Percentiles rank a stretch among this genome's conserved stretches.
Evolutionary conservation across 2,113 vertebrate genomes (phyloP).

Genomic region (Murina feae): DNA sequence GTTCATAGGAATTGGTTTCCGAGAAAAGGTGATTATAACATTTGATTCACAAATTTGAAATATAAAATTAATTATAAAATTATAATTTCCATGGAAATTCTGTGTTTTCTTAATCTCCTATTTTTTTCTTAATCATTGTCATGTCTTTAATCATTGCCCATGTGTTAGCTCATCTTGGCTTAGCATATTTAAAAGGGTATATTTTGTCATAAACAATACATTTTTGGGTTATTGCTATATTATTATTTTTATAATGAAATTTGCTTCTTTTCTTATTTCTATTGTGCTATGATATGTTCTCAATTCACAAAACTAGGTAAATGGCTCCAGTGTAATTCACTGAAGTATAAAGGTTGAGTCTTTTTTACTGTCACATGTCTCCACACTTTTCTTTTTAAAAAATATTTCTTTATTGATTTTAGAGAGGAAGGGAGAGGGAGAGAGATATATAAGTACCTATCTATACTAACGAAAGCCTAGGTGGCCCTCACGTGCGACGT

Average conservation of each 20-base stretch:
- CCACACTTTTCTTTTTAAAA: background rate
- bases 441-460: too few species aligned
- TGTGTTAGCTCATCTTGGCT: background rate
- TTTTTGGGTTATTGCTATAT: background rate
- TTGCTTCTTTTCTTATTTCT: background rate
- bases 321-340: background rate
- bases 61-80: background rate
- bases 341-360: background rate
- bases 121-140: background rate
- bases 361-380: background rate
- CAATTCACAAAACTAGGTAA: background rate
- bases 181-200: background rate
- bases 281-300: background rate
- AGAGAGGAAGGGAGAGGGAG: too few species aligned
- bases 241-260: conserved; percentile 1
- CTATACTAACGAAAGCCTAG: too few species aligned
- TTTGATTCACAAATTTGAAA: conserved; percentile 7
- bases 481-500: too few species aligned
- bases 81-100: background rate
- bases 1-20: background rate
- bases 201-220: background rate
- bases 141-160: background rate
- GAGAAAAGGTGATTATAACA: conserved; percentile 4
- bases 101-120: background rate
- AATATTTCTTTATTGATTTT: too few species aligned